Evolutionary conservation across 30 jellyfish, hydroid and myxozoan genomes (phyloP), one percentile per base, ranked within the genome.

Genomic region (Sanderia malayensis): DNA sequence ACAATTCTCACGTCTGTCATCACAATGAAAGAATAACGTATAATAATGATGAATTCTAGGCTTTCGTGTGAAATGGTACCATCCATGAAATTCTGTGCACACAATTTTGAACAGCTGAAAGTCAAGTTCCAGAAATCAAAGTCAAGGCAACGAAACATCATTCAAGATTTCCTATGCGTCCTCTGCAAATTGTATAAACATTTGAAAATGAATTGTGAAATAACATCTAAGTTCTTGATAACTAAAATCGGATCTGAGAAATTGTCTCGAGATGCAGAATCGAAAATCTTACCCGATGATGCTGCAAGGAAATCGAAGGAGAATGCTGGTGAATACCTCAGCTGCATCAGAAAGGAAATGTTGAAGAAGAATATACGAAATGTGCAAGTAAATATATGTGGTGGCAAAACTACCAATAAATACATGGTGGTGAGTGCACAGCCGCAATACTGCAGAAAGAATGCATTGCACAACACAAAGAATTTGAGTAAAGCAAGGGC

Each of bases 101-200:
- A 64, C 6, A 77, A 67, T 27, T 10, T 77, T 52, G 24, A 31
- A 15, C 28, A 34, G 9, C 15, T 64, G 41, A 64, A 37, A 46
- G 58, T 9, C 64, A 49, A 24, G 3, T 49, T 49, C 24, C 27
- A 53, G 65, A 77, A 55, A 28, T 24, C 89, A 52, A 66, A 77
- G 27, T 70, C 81, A 46, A 44, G 7, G 52, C 63, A 67, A 13
- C 47, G 68, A 21, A 64, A 77, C 46, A 29, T 77, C 15, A 77
- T 77, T 58, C 89, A 77, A 65, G 89, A 77, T 63, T 77, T 77
- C 59, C 67, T 77, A 17, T 77, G 89, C 58, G 89, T 77, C 41
- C 74, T 77, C 22, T 77, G 89, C 89, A 77, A 77, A 76, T 49
- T 77, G n/a, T 77, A 77, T 77, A 77, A 77, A 77, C 89, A 77